Evolutionary conservation across 1,140 invertebrate species (phyloP), one percentile per base, ranked within the genome.

Genomic region (Glomeris maerens): DNA sequence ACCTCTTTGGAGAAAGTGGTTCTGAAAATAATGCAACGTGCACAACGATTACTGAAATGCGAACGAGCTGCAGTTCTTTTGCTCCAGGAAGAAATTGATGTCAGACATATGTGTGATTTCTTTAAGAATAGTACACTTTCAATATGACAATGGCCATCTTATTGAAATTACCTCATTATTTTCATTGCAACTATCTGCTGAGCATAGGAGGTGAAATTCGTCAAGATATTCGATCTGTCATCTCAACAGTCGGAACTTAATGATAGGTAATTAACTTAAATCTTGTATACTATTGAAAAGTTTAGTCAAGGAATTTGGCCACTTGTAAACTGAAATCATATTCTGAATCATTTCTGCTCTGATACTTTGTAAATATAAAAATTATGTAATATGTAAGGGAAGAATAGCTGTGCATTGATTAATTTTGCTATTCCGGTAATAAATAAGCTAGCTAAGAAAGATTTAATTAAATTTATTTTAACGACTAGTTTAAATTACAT

Each of bases 1-100:
- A 72, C 69, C 2, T 72, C 70, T 0, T 50, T 73, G 48, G 70
- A 72, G 52, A 65, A 68, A 57, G 68, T 73, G 3, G 64, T 72
- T 5, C 57, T 69, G 50, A 72, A 72, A 56, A 72, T 69, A 23
- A 71, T 73, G 66, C 68, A 72, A 51, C 45, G 69, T 48, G 69
- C 71, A 22, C 70, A 72, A 52, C 53, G 62, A 25, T 62, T 73
- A 4, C 59, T 73, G 23, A 70, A 70, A 57, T 72, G 70, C 49
- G 68, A 73, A 54, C 53, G 66, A 14, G 70, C 71, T 4, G 66
- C 70, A 10, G 68, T 73, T 7, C 58, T 73, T 22, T 59, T 71
- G 0, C 59, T 72, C 7, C 67, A 71, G 55, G 69, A 71, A 56
- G 57, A 54, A n/a, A n/a, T n/a, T n/a, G n/a, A n/a, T n/a, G 47